These are phyloP conservation scores for Schizothorax lantsangensis DNA, from an alignment of 2,797 vertebrate genomes.

Conservation along the genomic window DNA sequence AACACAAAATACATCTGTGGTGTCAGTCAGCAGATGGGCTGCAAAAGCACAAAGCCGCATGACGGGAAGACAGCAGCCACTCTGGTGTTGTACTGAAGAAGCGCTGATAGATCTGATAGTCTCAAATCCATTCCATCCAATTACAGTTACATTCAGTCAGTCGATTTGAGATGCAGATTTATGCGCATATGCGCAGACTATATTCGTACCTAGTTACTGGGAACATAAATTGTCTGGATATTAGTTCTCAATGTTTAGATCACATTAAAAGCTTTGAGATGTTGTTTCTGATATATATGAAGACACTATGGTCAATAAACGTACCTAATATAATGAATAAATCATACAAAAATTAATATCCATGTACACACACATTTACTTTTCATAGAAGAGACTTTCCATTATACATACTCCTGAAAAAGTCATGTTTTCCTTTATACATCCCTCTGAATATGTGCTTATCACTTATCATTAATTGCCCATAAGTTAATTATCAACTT, in stretches of 20 bases:
- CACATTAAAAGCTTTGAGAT: neutral
- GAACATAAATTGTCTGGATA: neutral
- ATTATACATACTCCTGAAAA: neutral
- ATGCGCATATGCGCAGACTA: neutral
- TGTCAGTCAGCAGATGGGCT: slow-evolving; percentile 44
- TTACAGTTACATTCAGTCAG: neutral
- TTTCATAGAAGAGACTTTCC: neutral
- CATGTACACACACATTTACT: neutral
- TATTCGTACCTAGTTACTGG: neutral
- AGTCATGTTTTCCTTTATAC: neutral
- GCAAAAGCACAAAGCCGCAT: slow-evolving; percentile 33
- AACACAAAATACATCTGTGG: slow-evolving; percentile 28
- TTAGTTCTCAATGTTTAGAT: neutral
- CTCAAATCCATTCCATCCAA: neutral
- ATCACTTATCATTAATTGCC: neutral
- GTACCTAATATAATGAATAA: neutral
- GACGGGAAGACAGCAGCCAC: slow-evolving; percentile 7
- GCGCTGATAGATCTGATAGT: neutral
- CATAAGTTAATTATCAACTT: neutral
- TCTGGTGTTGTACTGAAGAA: slow-evolving; percentile 3
- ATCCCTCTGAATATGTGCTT: neutral
- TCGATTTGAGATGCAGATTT: neutral
- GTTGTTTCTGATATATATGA: neutral
- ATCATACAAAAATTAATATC: neutral
- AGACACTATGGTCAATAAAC: neutral